Evolutionary conservation across 2,888 invertebrate species (phyloP), one percentile per base, ranked within the genome.

Genomic region (Melipona beecheii): DNA sequence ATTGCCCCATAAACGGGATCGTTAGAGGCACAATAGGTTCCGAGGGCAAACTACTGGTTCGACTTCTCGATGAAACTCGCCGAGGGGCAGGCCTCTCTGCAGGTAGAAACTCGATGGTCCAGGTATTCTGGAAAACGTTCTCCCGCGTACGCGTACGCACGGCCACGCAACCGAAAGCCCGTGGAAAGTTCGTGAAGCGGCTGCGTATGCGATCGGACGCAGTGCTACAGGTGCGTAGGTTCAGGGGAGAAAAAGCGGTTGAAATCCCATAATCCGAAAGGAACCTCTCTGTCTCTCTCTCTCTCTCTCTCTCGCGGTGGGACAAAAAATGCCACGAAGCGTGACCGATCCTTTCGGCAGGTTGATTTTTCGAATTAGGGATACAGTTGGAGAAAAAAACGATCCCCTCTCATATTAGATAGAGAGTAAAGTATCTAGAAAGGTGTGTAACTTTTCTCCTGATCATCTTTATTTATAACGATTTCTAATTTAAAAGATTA

Each of bases 61-160:
- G 89, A 81, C 82, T 87, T 75, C 73, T 83, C 78, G 82, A 74
- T 58, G 75, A 66, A 73, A 56, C 70, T 62, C 69, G 56, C 71
- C 60, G 24, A 64, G 64, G 72, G 66, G 73, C 80, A 75, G 80
- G 77, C 80, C 70, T 71, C 70, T 75, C 60, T 75, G 43, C 89
- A 89, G 88, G 88, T 89, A 89, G 78, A 54, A 52, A 62, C 69
- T 76, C 83, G 81, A 85, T 79, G 64, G 76, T 71, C 78, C 90
- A 89, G 86, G 84, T 89, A 89, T 81, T 11, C 85, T 73, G 75
- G 71, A 88, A 84, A 90, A 85, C 68, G 80, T 69, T 81, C 83
- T 62, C 54, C 70, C 73, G 73, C 83, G 81, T 79, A 77, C 73
- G 73, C 83, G 81, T 79, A 77, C 81, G 75, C 83, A 78, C 31